Evolutionary conservation across 2,113 vertebrate genomes (phyloP).

Genomic region (Haemorhous mexicanus): DNA sequence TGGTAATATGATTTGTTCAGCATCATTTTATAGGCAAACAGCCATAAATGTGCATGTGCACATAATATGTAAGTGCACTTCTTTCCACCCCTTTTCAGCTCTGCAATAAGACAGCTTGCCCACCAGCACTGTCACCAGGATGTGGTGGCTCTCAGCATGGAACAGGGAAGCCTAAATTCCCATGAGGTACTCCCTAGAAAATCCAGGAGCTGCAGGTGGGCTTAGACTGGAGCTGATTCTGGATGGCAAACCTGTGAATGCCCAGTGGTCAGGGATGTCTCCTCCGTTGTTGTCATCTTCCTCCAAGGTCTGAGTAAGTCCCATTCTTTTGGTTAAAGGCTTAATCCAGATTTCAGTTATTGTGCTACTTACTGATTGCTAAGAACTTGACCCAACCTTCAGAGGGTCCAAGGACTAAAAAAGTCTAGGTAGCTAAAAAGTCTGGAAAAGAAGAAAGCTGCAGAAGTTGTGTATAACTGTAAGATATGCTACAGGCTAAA

Average conservation of each 20-base stretch:
- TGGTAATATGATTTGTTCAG: neutral
- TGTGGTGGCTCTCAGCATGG: neutral
- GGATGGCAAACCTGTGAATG: neutral
- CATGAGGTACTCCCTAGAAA: neutral
- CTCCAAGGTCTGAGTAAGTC: neutral
- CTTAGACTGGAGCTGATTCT: neutral
- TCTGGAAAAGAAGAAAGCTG: neutral
- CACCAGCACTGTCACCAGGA: neutral
- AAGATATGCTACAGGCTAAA: neutral
- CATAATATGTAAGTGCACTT: fast-evolving
- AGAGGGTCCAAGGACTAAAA: neutral
- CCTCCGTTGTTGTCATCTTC: fast-evolving
- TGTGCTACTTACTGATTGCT: neutral
- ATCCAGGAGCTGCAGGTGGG: neutral
- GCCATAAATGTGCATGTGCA: neutral
- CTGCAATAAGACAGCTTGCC: neutral
- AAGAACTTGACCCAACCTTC: neutral
- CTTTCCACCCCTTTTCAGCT: neutral
- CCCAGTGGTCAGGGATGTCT: neutral
- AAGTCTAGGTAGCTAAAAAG: neutral
- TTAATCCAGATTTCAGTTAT: neutral
- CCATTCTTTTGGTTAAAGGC: neutral
- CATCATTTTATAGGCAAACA: neutral
- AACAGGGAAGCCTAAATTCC: neutral
- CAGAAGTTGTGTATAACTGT: neutral